Percentiles rank a stretch among this genome's conserved stretches.
These are phyloP conservation scores for Hirudinaria manillensis DNA, from an alignment of 2,888 invertebrate genomes.

Conservation along the genomic window DNA sequence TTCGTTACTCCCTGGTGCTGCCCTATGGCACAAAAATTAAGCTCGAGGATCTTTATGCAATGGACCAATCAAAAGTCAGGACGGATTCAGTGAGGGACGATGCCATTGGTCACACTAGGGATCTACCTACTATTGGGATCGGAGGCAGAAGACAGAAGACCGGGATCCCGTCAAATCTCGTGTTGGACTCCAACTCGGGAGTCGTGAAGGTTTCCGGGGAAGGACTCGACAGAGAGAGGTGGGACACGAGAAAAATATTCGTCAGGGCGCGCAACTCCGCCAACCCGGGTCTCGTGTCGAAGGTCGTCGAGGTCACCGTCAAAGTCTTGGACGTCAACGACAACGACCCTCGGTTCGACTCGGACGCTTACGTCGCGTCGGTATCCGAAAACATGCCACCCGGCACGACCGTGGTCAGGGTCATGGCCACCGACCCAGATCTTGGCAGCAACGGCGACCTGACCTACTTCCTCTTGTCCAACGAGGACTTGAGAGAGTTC, in stretches of 20 bases:
- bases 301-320: not conserved
- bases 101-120: no score
- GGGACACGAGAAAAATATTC: not conserved
- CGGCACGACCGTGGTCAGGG: not conserved
- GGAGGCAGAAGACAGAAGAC: not conserved
- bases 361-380: not conserved
- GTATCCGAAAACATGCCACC: conserved; percentile 3
- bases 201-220: not conserved
- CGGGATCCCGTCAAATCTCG: no score
- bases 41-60: no score
- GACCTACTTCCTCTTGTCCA: not conserved
- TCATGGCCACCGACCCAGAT: not conserved
- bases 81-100: no score
- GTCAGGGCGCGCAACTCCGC: not conserved
- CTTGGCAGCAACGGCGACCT: not conserved
- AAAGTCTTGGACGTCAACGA: conserved; percentile 14
- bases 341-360: not conserved
- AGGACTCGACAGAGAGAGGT: not conserved
- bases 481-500: not conserved
- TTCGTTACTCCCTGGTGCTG: not conserved
- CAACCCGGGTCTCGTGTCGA: not conserved
- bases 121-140: no score
- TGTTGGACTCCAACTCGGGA: not conserved
- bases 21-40: no score
- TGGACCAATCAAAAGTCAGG: no score